A percentile compares a stretch with the other conserved stretches of the same genome.
phyloP scores from a whole-genome alignment of 2,113 vertebrate genomes.

The Raja brachyura region DNA sequence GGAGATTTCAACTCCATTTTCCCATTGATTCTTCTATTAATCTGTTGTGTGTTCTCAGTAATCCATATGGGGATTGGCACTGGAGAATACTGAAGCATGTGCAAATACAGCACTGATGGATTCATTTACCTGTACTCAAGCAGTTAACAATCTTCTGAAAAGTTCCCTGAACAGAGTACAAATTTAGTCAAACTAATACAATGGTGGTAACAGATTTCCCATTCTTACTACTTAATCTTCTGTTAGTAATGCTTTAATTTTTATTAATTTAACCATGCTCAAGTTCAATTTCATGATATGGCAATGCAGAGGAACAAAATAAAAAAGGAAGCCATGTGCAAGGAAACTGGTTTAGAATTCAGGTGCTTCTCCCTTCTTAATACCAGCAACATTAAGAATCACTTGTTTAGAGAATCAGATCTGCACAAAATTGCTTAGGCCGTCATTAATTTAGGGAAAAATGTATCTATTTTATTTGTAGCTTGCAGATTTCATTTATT shows the following conservation, averaged over 20 bases:
- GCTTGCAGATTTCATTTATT: too few relatives aligned
- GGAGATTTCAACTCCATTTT: slow-evolving; percentile 63
- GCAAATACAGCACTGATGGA: slow-evolving; percentile 45
- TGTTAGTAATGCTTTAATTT: background rate
- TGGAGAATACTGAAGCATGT: slow-evolving; percentile 50
- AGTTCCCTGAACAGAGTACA: background rate
- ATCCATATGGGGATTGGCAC: slow-evolving; percentile 60
- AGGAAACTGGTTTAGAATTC: background rate
- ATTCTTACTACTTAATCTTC: background rate
- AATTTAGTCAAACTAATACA: slow-evolving; percentile 1
- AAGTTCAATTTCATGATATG: background rate
- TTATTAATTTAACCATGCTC: background rate
- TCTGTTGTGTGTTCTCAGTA: slow-evolving; percentile 71
- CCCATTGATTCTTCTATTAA: slow-evolving; percentile 68
- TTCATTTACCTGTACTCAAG: slow-evolving; percentile 33
- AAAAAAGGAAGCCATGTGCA: background rate
- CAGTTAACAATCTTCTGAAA: background rate
- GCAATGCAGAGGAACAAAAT: background rate
- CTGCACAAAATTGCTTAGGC: background rate
- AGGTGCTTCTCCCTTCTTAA: background rate
- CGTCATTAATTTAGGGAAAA: background rate
- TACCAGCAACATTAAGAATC: background rate
- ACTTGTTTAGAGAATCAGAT: background rate
- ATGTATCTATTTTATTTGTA: background rate
- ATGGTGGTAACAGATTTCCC: background rate